phyloP scores from a whole-genome alignment of 2,888 invertebrate genomes.

The Chrysolina haemoptera region DNA sequence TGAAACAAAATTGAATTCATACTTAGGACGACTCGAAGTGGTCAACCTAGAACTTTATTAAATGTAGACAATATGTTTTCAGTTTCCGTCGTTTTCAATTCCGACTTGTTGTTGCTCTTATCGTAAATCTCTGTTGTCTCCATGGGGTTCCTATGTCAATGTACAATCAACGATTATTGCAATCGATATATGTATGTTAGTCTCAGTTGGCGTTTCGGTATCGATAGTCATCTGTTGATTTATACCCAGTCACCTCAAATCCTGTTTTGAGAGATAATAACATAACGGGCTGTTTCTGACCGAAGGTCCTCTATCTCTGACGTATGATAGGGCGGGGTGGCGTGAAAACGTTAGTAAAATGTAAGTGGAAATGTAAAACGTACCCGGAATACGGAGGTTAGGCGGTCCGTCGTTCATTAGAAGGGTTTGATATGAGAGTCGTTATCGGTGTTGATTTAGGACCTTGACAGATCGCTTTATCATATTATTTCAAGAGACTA shows the following conservation, averaged over 20 bases:
- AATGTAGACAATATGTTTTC: neutral
- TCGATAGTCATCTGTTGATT: constrained; percentile 47
- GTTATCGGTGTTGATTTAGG: constrained; percentile 23
- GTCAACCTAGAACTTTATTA: no score
- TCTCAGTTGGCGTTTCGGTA: constrained; percentile 39
- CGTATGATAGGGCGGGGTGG: neutral
- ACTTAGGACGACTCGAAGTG: no score
- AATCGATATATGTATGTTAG: constrained; percentile 45
- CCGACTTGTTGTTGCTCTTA: neutral
- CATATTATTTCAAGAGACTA: constrained; percentile 16
- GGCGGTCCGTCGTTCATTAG: constrained; percentile 5
- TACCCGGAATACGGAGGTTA: constrained; percentile 1
- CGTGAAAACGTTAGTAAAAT: neutral
- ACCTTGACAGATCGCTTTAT: constrained; percentile 14
- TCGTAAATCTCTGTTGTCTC: neutral
- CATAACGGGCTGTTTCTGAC: constrained; percentile 32
- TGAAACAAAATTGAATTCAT: no score
- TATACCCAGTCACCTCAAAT: constrained; percentile 44
- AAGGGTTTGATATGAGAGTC: constrained; percentile 11
- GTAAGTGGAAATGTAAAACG: constrained; percentile 18
- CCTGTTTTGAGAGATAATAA: constrained; percentile 46
- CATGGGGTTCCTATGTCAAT: constrained; percentile 18
- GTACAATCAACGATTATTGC: constrained; percentile 34
- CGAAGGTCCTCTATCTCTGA: neutral
- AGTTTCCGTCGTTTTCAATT: neutral